These are phyloP conservation scores for Dysidea cf. avara DNA, from an alignment of 37 sponge, comb jelly and placozoan species.

Conservation along the genomic window DNA sequence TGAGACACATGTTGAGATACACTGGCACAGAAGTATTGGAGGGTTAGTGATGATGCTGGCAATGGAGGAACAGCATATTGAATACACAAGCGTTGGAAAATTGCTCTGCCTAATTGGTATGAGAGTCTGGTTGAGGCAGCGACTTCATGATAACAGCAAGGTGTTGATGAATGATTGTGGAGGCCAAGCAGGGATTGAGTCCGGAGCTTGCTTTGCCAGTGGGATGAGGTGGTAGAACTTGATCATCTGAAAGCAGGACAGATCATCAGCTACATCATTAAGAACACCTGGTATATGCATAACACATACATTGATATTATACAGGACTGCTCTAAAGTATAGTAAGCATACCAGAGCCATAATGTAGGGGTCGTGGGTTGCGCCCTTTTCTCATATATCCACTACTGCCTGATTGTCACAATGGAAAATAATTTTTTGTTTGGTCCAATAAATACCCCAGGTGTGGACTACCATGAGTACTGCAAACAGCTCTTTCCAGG, in stretches of 20 bases:
- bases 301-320: background rate
- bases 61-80: constrained; percentile 2
- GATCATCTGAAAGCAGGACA: constrained; percentile 16
- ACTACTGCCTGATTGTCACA: constrained; percentile 32
- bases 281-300: constrained; percentile 17
- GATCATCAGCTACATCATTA: constrained; percentile 23
- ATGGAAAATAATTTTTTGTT: background rate
- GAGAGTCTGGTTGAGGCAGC: constrained; percentile 10
- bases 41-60: constrained; percentile 8
- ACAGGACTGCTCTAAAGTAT: background rate
- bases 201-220: constrained; percentile 3
- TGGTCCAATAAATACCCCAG: constrained; percentile 19
- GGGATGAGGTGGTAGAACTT: no score
- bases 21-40: constrained; percentile 8
- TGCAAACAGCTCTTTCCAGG: constrained; percentile 22
- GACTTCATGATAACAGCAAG: background rate
- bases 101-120: constrained; percentile 11
- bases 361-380: no score
- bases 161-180: background rate
- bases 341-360: constrained; percentile 30
- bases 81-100: constrained; percentile 2
- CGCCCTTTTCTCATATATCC: no score
- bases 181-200: background rate
- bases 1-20: no score
- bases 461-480: constrained; percentile 5